phyloP scores from a whole-genome alignment of 2,888 invertebrate species.

The Drosophila acutilabella region DNA sequence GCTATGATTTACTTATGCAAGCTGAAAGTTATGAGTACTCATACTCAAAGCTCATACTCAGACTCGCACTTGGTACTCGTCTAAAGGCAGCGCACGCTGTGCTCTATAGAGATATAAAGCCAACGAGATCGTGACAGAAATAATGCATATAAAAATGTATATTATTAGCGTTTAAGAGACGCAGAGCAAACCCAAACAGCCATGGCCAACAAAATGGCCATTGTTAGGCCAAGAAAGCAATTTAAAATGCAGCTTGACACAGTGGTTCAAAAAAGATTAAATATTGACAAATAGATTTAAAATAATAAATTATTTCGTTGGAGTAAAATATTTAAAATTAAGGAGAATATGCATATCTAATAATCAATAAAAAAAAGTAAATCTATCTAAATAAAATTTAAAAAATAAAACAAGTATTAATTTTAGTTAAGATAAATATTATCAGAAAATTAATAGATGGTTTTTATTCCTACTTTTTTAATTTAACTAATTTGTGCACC shows the following conservation, averaged over 20 bases:
- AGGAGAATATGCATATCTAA: too few relatives aligned
- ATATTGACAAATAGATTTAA: not conserved
- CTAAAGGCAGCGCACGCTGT: constrained; percentile 27
- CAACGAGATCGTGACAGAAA: constrained; percentile 82
- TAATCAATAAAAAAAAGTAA: not conserved
- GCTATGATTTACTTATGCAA: constrained; percentile 41
- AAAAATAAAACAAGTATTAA: too few relatives aligned
- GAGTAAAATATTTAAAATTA: too few relatives aligned
- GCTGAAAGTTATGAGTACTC: constrained; percentile 27
- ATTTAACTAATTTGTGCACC: too few relatives aligned
- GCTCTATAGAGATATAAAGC: constrained; percentile 78
- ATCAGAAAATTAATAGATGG: too few relatives aligned
- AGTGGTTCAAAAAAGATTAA: constrained; percentile 27
- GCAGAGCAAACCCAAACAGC: constrained; percentile 39
- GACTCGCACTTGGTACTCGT: constrained; percentile 25
- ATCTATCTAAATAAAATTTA: too few relatives aligned
- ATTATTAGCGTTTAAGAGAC: constrained; percentile 70
- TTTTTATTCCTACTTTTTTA: too few relatives aligned
- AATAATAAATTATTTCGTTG: not conserved
- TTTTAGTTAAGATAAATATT: too few relatives aligned
- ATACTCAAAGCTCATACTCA: constrained; percentile 12
- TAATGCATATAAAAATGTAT: constrained; percentile 81
- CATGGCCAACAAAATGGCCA: constrained; percentile 65
- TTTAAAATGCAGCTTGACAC: constrained; percentile 64
- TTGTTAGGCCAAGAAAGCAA: constrained; percentile 55